phyloP scores from a whole-genome alignment of 2,797 vertebrate species.

The Hippoglossus hippoglossus region DNA sequence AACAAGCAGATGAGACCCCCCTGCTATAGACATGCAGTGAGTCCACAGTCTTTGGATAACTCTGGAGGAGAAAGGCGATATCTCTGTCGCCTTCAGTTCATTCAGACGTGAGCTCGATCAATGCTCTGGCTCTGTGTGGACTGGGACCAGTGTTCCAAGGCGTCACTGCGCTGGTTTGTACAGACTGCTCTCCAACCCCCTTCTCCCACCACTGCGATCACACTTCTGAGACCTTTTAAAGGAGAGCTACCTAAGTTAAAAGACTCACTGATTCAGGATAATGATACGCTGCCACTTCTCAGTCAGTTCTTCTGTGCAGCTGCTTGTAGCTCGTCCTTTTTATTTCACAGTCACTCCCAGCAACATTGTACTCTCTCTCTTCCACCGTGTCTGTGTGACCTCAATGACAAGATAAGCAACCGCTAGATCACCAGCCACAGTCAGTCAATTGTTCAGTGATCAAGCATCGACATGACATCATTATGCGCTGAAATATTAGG shows the following conservation, averaged over 20 bases:
- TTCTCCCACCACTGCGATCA: conserved; percentile 42
- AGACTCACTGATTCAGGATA: conserved; percentile 47
- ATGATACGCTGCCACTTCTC: conserved; percentile 4
- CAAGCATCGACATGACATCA: conserved; percentile 66
- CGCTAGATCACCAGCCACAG: conserved; percentile 36
- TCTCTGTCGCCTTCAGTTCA: conserved; percentile 75
- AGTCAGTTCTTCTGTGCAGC: not conserved
- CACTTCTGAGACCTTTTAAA: conserved; percentile 63
- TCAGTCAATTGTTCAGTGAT: conserved; percentile 63
- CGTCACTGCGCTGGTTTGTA: conserved; percentile 82
- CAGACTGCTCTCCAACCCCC: conserved; percentile 52
- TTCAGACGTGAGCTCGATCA: conserved; percentile 81
- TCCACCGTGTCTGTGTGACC: conserved; percentile 37
- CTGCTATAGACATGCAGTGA: conserved; percentile 31
- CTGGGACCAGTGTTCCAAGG: conserved; percentile 78
- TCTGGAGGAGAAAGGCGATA: conserved; percentile 75
- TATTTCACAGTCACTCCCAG: not conserved
- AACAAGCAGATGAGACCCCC: not conserved
- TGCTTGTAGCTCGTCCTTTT: not conserved
- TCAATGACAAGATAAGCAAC: conserved; percentile 55
- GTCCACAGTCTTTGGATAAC: conserved; percentile 46
- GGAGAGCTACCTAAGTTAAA: conserved; percentile 39
- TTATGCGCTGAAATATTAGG: conserved; percentile 68
- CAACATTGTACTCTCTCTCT: not conserved
- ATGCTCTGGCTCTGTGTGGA: conserved; percentile 85